These are phyloP conservation scores for Poecilia velifera DNA, from an alignment of 2,797 vertebrate species.

Conservation along the genomic window DNA sequence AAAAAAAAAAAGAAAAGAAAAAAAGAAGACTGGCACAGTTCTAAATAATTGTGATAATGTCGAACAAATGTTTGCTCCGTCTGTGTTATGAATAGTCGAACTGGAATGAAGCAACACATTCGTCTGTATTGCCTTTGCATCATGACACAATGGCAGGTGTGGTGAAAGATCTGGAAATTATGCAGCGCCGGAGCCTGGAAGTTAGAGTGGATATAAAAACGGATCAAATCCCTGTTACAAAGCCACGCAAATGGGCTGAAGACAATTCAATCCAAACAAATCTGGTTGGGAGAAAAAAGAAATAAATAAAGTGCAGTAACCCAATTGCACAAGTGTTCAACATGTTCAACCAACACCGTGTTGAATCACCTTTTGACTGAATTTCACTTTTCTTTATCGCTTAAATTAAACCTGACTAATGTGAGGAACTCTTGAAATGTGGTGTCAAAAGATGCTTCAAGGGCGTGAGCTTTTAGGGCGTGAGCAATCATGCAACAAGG, in stretches of 20 bases:
- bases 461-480: not conserved
- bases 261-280: not conserved
- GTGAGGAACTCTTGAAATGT: not conserved
- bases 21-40: slow-evolving; percentile 16
- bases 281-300: not conserved
- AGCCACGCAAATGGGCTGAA: not conserved
- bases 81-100: slow-evolving; percentile 8
- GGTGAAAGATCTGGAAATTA: slow-evolving; percentile 1
- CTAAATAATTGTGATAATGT: slow-evolving; percentile 33
- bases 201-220: not conserved
- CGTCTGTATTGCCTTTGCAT: slow-evolving; percentile 5
- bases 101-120: slow-evolving; percentile 19
- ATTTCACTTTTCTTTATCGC: not conserved
- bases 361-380: not conserved
- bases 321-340: not conserved
- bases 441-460: not conserved
- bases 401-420: not conserved
- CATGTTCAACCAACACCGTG: not conserved
- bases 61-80: slow-evolving; percentile 4
- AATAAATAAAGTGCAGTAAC: not conserved
- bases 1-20: slow-evolving; percentile 1
- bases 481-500: not conserved
- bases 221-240: not conserved
- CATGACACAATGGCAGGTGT: slow-evolving; percentile 5
- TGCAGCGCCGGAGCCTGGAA: not conserved